phyloP scores from a whole-genome alignment of 2,888 invertebrate species.

The Eupsilia transversa region DNA sequence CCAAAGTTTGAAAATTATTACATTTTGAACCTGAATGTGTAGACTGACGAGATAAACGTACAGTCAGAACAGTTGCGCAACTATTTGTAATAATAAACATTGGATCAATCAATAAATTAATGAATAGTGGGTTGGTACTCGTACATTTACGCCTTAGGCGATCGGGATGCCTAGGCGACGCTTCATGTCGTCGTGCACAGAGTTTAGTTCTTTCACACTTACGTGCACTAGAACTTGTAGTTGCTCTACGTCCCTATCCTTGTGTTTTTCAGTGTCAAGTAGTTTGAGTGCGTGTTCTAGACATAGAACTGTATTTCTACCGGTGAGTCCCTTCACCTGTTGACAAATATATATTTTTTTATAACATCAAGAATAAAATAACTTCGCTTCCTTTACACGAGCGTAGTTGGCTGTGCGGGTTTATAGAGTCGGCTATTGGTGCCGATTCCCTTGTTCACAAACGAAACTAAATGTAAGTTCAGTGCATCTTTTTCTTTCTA shows the following conservation, averaged over 20 bases:
- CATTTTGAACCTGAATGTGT: not conserved
- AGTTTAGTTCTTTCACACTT: constrained; percentile 19
- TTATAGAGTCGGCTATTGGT: not conserved
- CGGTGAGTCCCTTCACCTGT: constrained; percentile 71
- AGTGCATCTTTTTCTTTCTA: no score
- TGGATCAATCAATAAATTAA: not conserved
- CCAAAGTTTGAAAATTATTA: not conserved
- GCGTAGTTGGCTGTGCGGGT: not conserved
- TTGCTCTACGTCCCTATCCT: not conserved
- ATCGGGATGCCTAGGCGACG: constrained; percentile 2
- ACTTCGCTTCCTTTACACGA: not conserved
- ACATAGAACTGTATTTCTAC: constrained; percentile 68
- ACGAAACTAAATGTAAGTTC: no score
- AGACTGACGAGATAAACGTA: not conserved
- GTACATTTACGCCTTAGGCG: constrained; percentile 4
- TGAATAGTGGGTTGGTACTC: not conserved
- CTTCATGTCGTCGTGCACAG: constrained; percentile 16
- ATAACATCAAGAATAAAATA: not conserved
- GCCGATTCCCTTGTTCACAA: no score
- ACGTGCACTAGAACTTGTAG: constrained; percentile 23
- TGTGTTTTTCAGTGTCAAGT: constrained; percentile 14
- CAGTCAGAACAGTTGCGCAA: not conserved
- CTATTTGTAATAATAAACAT: not conserved
- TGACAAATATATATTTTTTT: not conserved
- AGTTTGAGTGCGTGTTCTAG: constrained; percentile 72